phyloP scores from a whole-genome alignment of 2,888 invertebrate species.

The Platynereis dumerilii region DNA sequence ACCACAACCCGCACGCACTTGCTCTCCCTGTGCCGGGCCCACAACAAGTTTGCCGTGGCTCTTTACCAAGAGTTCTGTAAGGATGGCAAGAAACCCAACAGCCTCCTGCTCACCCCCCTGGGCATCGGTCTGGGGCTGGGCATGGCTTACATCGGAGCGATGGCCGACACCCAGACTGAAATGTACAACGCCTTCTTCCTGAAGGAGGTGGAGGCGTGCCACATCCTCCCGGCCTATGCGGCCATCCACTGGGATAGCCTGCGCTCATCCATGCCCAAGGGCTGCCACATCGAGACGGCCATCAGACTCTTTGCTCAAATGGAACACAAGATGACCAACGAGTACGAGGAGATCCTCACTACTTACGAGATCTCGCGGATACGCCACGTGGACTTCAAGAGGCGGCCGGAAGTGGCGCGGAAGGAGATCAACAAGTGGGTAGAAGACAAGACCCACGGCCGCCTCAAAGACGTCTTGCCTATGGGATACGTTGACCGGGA shows the following conservation, averaged over 20 bases:
- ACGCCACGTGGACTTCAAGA: constrained; percentile 33
- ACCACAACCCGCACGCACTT: constrained; percentile 41
- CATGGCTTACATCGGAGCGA: constrained; percentile 36
- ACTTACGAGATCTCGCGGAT: constrained; percentile 37
- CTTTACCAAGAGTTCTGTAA: constrained; percentile 40
- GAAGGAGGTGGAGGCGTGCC: constrained; percentile 34
- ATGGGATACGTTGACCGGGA: constrained; percentile 38
- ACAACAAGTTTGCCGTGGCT: constrained; percentile 40
- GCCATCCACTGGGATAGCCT: constrained; percentile 42
- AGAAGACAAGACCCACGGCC: constrained; percentile 36
- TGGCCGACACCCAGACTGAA: constrained; percentile 35
- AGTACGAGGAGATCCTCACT: constrained; percentile 35
- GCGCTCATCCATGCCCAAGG: constrained; percentile 36
- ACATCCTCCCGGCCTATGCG: constrained; percentile 40
- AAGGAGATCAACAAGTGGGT: constrained; percentile 43
- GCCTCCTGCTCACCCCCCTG: constrained; percentile 36
- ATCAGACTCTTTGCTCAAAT: constrained; percentile 37
- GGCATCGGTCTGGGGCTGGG: constrained; percentile 39
- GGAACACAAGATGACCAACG: constrained; percentile 28
- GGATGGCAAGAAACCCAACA: constrained; percentile 40
- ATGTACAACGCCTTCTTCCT: constrained; percentile 36
- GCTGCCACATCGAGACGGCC: constrained; percentile 36
- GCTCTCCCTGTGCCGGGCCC: constrained; percentile 36
- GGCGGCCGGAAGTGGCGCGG: constrained; percentile 35
- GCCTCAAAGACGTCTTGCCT: constrained; percentile 38